phyloP scores from a whole-genome alignment of 2,113 vertebrate genomes.

The chimpanzee (Pan troglodytes) region NHGRI_mPanTro3-v2.1_pri NC_072412.2:73976001-73976500 shows the following conservation, averaged over 20 bases:
- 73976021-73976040: no score
- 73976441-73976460: conserved; percentile 17
- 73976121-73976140: not conserved
- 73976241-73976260: not conserved
- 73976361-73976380: not conserved
- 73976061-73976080: not conserved
- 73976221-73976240: not conserved
- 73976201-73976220: not conserved
- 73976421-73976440: conserved; percentile 33
- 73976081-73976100: not conserved
- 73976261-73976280: not conserved
- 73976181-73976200: not conserved
- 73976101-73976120: not conserved
- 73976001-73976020: no score
- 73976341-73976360: conserved; percentile 33
- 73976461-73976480: not conserved
- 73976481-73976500: not conserved
- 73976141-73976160: not conserved
- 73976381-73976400: conserved; percentile 18
- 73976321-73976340: not conserved
- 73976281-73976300: not conserved
- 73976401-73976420: not conserved
- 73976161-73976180: not conserved
- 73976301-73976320: not conserved
- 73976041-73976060: not conserved